Evolutionary conservation across 2,797 vertebrate species (phyloP), one percentile per base, ranked within the genome.

Genomic region (Sebastes cheni): DNA sequence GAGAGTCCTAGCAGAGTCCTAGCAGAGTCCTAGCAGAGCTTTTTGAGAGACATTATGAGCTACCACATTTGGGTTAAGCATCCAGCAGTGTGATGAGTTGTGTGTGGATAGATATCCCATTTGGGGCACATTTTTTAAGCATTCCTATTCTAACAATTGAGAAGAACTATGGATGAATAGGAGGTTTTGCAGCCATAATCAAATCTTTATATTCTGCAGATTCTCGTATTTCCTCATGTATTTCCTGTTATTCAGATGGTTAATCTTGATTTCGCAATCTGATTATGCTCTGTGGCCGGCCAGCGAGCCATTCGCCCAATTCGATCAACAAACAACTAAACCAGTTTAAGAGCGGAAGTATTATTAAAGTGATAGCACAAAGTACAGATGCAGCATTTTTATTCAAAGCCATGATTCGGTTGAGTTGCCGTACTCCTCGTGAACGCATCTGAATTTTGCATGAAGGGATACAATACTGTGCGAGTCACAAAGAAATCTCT

Each of bases 371-470:
- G 23, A 71, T 10, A 22, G 64, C 32, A 34, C 34, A 66, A 64
- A 76, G 67, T 75, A 80, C 39, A 68, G 70, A 77, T 75, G 74
- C 75, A 54, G 72, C 71, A 80, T 88, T 90, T 88, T 75, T 72
- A 81, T 85, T 88, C 84, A 84, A 85, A 87, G 81, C 65, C 80
- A 68, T 66, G 67, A 83, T 84, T 88, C 50, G 59, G 65, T 76
- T 85, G 82, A 82, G 80, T 80, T 85, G 86, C 74, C 82, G 65
- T 59, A 83, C 85, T 86, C 90, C 68, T 79, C 60, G 67, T 80
- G 82, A 82, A 84, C 68, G 80, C 88, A 68, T 83, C 81, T 91
- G 84, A 90, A 93, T 93, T 90, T 91, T 90, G 79, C 88, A 92
- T 88, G 91, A 91, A 81, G 84, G 77, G 34, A 69, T 61, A 87